Conservation (phyloP, 2,888 invertebrate genomes). For the Cecidostiba fungosa region DNA sequence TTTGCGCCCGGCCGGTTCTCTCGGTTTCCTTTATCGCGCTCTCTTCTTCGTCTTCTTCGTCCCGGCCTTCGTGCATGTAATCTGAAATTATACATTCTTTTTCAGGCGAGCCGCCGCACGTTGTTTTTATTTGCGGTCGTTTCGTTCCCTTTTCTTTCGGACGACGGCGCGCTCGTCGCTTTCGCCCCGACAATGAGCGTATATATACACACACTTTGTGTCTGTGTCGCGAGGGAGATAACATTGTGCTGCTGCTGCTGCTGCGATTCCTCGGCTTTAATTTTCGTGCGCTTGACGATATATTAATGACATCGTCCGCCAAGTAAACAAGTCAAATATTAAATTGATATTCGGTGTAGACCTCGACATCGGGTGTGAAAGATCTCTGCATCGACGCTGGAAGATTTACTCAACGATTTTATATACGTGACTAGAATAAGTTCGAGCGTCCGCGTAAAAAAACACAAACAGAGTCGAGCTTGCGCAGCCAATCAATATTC, state of each 20-base stretch:
- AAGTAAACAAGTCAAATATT: not conserved
- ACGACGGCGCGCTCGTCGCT: not conserved
- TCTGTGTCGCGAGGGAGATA: not conserved
- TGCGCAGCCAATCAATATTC: too few relatives aligned
- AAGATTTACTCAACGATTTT: too few relatives aligned
- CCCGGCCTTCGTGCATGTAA: slow-evolving; percentile 40
- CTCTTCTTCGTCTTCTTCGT: slow-evolving; percentile 20
- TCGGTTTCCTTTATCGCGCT: slow-evolving; percentile 42
- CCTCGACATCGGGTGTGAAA: not conserved
- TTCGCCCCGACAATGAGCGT: slow-evolving; percentile 12
- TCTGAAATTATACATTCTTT: slow-evolving; percentile 56
- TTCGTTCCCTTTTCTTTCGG: slow-evolving; percentile 21
- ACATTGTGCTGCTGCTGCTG: not conserved
- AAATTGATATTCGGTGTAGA: too few relatives aligned
- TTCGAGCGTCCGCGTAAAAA: too few relatives aligned
- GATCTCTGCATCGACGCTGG: too few relatives aligned
- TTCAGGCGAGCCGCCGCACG: slow-evolving; percentile 10
- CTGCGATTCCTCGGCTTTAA: not conserved
- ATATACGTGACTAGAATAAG: too few relatives aligned
- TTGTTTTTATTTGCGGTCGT: slow-evolving; percentile 48
- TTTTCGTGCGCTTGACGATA: not conserved
- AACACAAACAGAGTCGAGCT: too few relatives aligned
- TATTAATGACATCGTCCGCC: not conserved
- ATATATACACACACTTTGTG: not conserved
- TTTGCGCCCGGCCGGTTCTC: slow-evolving; percentile 38